Percentiles rank a stretch among this genome's conserved stretches.
These are phyloP conservation scores for Apteryx mantelli DNA, from an alignment of 2,113 vertebrate species.

Conservation along the genomic window DNA sequence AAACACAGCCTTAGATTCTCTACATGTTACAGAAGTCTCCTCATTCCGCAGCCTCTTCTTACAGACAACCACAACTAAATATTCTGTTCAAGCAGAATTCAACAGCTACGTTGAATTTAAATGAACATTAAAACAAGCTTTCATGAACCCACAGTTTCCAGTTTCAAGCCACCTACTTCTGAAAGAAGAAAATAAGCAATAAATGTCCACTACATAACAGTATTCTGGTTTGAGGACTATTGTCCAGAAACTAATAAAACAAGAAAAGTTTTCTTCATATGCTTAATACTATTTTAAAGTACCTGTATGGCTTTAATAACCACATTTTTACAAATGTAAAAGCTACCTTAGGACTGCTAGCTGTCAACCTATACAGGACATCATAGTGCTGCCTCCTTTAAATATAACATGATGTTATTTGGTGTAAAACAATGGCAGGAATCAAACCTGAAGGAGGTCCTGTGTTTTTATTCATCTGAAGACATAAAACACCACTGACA, in stretches of 20 bases:
- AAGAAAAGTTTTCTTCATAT: not conserved
- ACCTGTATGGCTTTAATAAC: not conserved
- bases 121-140: not conserved
- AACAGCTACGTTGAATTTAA: not conserved
- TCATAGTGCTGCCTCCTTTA: not conserved
- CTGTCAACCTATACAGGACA: not conserved
- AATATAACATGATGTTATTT: not conserved
- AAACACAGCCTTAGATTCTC: not conserved
- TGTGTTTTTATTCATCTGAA: not conserved
- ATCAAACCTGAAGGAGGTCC: not conserved
- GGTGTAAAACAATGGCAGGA: not conserved
- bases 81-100: not conserved
- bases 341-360: not conserved
- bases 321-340: not conserved
- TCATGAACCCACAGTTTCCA: not conserved
- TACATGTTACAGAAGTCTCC: not conserved
- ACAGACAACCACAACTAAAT: not conserved
- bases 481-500: not conserved
- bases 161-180: not conserved
- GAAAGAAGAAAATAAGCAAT: not conserved
- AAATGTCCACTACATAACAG: not conserved
- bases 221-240: not conserved
- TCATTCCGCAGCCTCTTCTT: not conserved
- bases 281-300: not conserved
- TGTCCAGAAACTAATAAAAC: not conserved